phyloP scores from a whole-genome alignment of 2,113 vertebrate genomes.

The Lucifuga dentata region DNA sequence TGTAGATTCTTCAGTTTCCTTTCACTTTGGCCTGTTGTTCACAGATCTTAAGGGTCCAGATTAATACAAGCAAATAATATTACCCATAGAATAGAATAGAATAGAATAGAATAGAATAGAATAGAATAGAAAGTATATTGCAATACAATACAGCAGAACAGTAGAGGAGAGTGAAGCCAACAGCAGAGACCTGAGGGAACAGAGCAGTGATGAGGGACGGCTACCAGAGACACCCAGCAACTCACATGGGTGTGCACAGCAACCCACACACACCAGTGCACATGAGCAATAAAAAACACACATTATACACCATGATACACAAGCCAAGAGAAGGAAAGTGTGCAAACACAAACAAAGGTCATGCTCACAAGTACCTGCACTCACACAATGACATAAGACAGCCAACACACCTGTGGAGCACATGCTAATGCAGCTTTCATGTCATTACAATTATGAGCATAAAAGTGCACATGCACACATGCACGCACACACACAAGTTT shows the following conservation, averaged over 20 bases:
- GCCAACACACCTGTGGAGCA: slow-evolving; percentile 35
- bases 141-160: slow-evolving; percentile 22
- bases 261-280: slow-evolving; percentile 46
- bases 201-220: slow-evolving; percentile 72
- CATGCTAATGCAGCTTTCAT: slow-evolving; percentile 18
- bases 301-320: slow-evolving; percentile 39
- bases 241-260: slow-evolving; percentile 54
- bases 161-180: slow-evolving; percentile 54
- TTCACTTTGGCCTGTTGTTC: no score
- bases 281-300: slow-evolving; percentile 34
- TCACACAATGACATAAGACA: background rate
- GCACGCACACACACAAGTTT: slow-evolving; percentile 30
- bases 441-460: no score
- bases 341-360: slow-evolving; percentile 5
- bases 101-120: slow-evolving; percentile 22
- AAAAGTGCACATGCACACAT: no score
- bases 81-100: slow-evolving; percentile 5
- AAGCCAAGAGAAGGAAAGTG: background rate
- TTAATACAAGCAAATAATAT: no score
- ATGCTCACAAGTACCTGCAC: slow-evolving; percentile 26
- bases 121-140: slow-evolving; percentile 5
- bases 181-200: slow-evolving; percentile 62
- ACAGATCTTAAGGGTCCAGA: no score
- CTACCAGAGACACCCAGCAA: slow-evolving; percentile 75
- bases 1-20: no score